phyloP scores from a whole-genome alignment of 2,113 vertebrate species.

The Menidia beryllina region DNA sequence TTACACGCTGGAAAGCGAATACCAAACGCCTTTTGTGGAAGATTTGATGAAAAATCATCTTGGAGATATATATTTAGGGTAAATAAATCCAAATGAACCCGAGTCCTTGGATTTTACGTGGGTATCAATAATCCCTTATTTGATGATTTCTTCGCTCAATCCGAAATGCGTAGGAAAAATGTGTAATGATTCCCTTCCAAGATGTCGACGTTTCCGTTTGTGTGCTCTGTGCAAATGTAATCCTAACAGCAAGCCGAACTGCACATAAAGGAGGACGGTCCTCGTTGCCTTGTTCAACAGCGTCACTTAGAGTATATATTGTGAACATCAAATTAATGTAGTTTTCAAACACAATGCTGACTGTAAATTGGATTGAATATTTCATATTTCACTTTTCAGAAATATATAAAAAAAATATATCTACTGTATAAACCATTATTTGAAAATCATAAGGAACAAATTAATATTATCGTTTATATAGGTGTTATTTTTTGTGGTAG shows the following conservation, averaged over 20 bases:
- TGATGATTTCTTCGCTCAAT: background rate
- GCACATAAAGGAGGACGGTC: background rate
- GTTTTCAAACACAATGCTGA: background rate
- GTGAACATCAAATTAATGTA: background rate
- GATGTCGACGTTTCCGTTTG: background rate
- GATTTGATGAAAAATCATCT: background rate
- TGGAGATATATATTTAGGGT: background rate
- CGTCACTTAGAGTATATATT: constrained; percentile 50
- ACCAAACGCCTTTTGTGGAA: background rate
- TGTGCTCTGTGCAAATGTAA: background rate
- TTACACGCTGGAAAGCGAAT: background rate
- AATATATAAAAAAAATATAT: too few relatives aligned
- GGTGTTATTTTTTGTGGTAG: too few relatives aligned
- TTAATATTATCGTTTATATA: too few relatives aligned
- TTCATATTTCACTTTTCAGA: background rate
- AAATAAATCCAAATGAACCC: background rate
- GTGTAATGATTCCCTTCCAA: background rate
- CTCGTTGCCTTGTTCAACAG: constrained; percentile 33
- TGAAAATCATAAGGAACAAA: too few relatives aligned
- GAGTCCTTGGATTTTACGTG: background rate
- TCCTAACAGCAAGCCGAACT: background rate
- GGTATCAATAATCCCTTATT: background rate
- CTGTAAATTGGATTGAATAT: background rate
- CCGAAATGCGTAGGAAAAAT: background rate
- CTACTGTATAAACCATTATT: too few relatives aligned